A percentile compares a stretch with the other conserved stretches of the same genome.
These are phyloP conservation scores for Dipodomys spectabilis DNA, from an alignment of 2,113 vertebrate genomes.

Conservation along the genomic window DNA sequence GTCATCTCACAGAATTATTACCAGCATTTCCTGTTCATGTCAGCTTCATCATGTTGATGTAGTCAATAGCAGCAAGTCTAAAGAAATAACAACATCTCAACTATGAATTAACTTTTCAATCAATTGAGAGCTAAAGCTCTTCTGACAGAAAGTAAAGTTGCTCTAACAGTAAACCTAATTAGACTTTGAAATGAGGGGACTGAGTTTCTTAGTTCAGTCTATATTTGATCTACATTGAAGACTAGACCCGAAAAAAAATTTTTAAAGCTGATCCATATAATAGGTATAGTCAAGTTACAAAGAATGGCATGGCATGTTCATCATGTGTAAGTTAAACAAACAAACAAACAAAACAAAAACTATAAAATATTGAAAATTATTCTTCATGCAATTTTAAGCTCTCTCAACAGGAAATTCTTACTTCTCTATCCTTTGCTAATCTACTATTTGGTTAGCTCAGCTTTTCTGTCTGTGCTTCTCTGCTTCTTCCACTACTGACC, in stretches of 20 bases:
- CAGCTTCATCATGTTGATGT: background rate
- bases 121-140: conserved; percentile 30
- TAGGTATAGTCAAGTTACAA: conserved; percentile 20
- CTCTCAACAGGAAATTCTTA: too few species aligned
- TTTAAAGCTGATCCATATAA: background rate
- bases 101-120: conserved; percentile 30
- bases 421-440: background rate
- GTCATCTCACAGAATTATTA: background rate
- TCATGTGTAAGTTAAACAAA: background rate
- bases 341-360: background rate
- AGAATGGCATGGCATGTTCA: background rate
- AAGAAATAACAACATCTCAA: conserved; percentile 39
- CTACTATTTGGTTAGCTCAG: background rate
- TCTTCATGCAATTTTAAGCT: background rate
- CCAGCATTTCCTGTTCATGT: background rate
- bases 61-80: conserved; percentile 10
- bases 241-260: background rate
- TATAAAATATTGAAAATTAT: conserved; percentile 5
- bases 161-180: conserved; percentile 1
- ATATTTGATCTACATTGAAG: conserved; percentile 12
- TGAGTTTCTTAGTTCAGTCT: background rate
- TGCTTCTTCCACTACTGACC: background rate
- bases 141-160: conserved; percentile 18
- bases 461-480: background rate
- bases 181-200: background rate